Evolutionary conservation across 1,140 invertebrate species (phyloP).

Genomic region (Drosophila ercepeae): DNA sequence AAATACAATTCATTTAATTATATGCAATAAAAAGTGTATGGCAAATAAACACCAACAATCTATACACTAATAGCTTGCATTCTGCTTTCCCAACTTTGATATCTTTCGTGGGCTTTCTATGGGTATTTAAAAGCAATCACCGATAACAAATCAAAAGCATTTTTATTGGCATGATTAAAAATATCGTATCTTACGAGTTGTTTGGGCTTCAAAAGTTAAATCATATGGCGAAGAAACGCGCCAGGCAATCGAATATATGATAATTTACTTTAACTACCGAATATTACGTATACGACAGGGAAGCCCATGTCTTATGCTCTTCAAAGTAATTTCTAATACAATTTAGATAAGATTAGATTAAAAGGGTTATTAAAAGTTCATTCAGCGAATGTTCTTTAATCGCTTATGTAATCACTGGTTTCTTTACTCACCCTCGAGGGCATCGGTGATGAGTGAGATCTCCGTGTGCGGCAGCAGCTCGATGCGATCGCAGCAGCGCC

Average conservation of each 20-base stretch:
- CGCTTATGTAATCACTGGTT: neutral
- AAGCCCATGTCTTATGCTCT: too few species aligned
- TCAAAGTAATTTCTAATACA: neutral
- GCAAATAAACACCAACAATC: neutral
- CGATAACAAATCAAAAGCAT: neutral
- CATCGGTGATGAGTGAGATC: slow-evolving; percentile 64
- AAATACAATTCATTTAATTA: neutral
- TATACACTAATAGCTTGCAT: too few species aligned
- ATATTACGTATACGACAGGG: neutral
- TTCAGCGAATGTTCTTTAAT: neutral
- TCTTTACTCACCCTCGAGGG: slow-evolving; percentile 66
- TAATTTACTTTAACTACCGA: neutral
- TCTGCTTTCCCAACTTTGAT: neutral
- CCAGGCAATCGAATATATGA: too few species aligned
- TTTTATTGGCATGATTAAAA: neutral
- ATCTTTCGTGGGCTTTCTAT: neutral
- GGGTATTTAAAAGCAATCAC: slow-evolving; percentile 5
- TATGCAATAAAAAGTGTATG: neutral
- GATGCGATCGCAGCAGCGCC: slow-evolving; percentile 72
- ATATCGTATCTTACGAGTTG: neutral
- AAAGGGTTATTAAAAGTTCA: too few species aligned
- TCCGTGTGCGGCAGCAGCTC: slow-evolving; percentile 73
- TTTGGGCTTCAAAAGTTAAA: neutral
- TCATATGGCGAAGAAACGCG: neutral
- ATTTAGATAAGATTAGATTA: neutral